Evolutionary conservation across 1,140 invertebrate genomes (phyloP).

Genomic region (Cyclargus thomasi): DNA sequence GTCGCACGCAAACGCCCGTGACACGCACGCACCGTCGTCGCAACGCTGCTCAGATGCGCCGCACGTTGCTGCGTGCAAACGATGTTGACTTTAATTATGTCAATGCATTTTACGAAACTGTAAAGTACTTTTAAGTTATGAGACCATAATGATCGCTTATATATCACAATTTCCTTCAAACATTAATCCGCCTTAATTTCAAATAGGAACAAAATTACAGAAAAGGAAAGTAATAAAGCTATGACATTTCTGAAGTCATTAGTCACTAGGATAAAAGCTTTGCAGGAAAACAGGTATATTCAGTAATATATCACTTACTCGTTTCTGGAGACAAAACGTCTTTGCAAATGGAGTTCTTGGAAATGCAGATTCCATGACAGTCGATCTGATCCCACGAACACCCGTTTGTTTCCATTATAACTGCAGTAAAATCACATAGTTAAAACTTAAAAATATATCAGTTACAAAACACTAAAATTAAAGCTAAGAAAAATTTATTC

Average conservation of each 20-base stretch:
- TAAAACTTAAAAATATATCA: too few species aligned
- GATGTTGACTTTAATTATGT: background rate
- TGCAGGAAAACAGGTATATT: background rate
- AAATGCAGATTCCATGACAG: constrained; percentile 39
- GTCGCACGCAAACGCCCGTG: constrained; percentile 75
- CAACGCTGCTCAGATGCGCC: constrained; percentile 65
- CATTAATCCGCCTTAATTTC: too few species aligned
- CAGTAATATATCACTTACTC: constrained; percentile 8
- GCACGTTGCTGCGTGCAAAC: constrained; percentile 22
- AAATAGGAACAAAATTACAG: too few species aligned
- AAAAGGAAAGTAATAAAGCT: too few species aligned
- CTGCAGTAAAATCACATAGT: background rate
- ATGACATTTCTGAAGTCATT: too few species aligned
- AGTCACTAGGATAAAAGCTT: too few species aligned
- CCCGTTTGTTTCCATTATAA: background rate
- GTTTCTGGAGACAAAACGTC: constrained; percentile 18
- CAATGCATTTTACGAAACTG: too few species aligned
- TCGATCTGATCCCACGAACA: constrained; percentile 30
- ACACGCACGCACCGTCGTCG: constrained; percentile 73
- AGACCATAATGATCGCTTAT: too few species aligned
- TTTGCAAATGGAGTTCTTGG: constrained; percentile 29
- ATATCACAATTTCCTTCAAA: too few species aligned
- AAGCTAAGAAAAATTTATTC: too few species aligned
- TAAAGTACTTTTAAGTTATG: too few species aligned
- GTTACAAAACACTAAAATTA: too few species aligned